Conservation (phyloP, 2,113 vertebrate genomes). For the Macrotis lagotis region DNA sequence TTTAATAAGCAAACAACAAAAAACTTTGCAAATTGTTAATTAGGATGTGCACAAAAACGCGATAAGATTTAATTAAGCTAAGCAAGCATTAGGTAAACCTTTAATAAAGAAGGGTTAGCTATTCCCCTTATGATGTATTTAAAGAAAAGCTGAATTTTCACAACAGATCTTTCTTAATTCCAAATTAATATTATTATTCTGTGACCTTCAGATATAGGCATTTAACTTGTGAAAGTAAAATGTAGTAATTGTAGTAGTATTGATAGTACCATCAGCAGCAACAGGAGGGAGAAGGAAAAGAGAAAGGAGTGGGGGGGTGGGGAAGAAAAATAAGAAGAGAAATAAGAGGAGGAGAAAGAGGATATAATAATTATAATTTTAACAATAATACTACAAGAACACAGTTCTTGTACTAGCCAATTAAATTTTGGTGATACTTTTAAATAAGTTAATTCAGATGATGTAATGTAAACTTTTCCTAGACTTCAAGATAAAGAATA, state of each 20-base stretch:
- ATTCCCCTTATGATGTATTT: conserved; percentile 8
- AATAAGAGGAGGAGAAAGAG: neutral
- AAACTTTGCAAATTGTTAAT: conserved; percentile 80
- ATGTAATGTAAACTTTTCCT: too few species aligned
- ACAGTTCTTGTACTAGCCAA: neutral
- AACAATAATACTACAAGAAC: neutral
- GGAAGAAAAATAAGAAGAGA: neutral
- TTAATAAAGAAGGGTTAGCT: conserved; percentile 67
- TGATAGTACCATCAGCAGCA: neutral
- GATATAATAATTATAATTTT: neutral
- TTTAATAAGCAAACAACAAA: conserved; percentile 44
- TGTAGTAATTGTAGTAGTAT: neutral
- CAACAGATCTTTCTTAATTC: conserved; percentile 33
- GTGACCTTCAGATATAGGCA: conserved; percentile 32
- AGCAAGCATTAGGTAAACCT: conserved; percentile 74
- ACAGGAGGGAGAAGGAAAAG: neutral
- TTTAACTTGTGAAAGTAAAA: neutral
- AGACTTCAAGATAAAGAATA: too few species aligned
- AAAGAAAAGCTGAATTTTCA: conserved; percentile 38
- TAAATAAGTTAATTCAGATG: too few species aligned
- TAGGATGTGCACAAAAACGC: conserved; percentile 73
- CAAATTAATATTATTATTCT: conserved; percentile 10
- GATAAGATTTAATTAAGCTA: conserved; percentile 80
- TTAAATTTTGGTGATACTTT: too few species aligned
- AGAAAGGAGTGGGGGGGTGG: neutral